These are phyloP conservation scores for Ormyrus thymus DNA, from an alignment of 2,888 invertebrate species.

Conservation along the genomic window DNA sequence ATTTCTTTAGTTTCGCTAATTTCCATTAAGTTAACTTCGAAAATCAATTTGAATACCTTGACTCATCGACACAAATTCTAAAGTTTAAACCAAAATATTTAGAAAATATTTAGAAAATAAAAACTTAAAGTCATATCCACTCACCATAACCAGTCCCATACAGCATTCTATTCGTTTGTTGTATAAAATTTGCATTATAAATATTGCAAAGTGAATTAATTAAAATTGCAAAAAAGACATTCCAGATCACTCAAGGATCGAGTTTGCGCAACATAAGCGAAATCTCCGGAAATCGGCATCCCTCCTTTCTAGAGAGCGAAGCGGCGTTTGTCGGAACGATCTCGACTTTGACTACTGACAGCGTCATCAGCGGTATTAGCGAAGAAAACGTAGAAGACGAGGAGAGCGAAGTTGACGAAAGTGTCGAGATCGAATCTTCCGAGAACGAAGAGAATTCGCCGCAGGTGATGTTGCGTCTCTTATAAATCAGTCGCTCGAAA, in stretches of 20 bases:
- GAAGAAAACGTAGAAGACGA: not conserved
- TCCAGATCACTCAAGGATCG: not conserved
- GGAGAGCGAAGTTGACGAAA: slow-evolving; percentile 3
- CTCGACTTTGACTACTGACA: slow-evolving; percentile 42
- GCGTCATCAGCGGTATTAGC: slow-evolving; percentile 7
- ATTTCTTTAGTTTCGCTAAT: no score
- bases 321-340: slow-evolving; percentile 15
- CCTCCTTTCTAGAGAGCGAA: not conserved
- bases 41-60: no score
- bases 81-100: no score
- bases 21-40: no score
- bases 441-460: slow-evolving; percentile 5
- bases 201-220: not conserved
- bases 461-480: slow-evolving; percentile 19
- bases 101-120: no score
- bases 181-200: not conserved
- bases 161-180: no score
- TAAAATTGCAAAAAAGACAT: not conserved
- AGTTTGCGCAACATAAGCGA: slow-evolving; percentile 32
- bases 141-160: no score
- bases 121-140: no score
- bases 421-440: slow-evolving; percentile 17
- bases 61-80: no score
- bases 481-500: no score
- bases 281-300: not conserved